phyloP scores from a whole-genome alignment of 2,888 invertebrate species.

The Lobophora halterata region DNA sequence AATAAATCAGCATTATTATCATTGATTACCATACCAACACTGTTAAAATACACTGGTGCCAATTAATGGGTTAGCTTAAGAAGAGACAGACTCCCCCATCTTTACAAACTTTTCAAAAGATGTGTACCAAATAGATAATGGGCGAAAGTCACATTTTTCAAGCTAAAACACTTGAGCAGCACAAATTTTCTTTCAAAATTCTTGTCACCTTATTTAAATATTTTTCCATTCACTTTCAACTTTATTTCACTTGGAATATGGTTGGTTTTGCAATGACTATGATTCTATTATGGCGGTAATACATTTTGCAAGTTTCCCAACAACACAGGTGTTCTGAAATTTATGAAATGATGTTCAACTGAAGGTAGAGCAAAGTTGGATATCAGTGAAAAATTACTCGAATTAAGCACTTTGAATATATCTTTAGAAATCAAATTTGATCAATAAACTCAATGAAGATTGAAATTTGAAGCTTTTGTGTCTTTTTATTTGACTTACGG shows the following conservation, averaged over 20 bases:
- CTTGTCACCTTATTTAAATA: conserved; percentile 22
- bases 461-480: no score
- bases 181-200: conserved; percentile 27
- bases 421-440: conserved; percentile 6
- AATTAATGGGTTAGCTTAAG: no score
- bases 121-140: no score
- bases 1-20: no score
- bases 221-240: not conserved
- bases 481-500: no score
- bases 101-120: no score
- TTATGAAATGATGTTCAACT: conserved; percentile 29
- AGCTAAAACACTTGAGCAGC: conserved; percentile 14
- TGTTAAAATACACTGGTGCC: no score
- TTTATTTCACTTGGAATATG: not conserved
- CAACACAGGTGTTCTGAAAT: conserved; percentile 27
- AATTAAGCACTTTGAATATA: conserved; percentile 10
- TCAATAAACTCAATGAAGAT: not conserved
- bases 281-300: conserved; percentile 3
- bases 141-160: no score
- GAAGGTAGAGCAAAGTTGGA: conserved; percentile 15
- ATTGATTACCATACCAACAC: no score
- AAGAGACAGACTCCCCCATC: no score
- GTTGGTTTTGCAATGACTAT: conserved; percentile 1
- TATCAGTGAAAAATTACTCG: conserved; percentile 20
- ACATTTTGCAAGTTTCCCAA: conserved; percentile 12